These are phyloP conservation scores for Hemitrygon akajei DNA, from an alignment of 2,797 vertebrate genomes.

Conservation along the genomic window DNA sequence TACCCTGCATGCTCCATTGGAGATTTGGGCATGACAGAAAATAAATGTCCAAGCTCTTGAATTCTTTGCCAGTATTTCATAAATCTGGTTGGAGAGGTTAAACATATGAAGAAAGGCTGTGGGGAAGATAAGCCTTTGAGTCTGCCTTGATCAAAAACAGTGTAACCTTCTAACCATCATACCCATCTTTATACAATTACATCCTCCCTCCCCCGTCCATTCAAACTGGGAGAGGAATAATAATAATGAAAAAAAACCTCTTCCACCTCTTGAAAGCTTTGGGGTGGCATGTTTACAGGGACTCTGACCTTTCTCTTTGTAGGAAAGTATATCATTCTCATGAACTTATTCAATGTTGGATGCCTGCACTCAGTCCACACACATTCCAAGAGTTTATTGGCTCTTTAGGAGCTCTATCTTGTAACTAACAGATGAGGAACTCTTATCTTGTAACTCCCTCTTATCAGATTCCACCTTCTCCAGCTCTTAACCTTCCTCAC, in stretches of 20 bases:
- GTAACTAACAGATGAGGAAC: no score
- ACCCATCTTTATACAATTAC: neutral
- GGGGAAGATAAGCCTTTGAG: neutral
- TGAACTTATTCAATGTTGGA: neutral
- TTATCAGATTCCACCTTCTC: no score
- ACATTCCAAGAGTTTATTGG: neutral
- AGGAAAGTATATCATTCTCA: neutral
- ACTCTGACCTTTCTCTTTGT: neutral
- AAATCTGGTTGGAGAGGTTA: neutral
- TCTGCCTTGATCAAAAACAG: neutral
- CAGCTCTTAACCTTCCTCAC: no score
- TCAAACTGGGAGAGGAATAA: neutral
- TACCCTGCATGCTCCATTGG: neutral
- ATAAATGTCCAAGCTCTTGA: neutral
- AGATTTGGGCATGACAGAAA: no score
- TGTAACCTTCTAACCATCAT: neutral
- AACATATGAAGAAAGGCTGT: neutral
- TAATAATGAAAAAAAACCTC: neutral
- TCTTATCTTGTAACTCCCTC: no score
- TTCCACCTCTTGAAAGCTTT: neutral
- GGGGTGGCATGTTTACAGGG: no score
- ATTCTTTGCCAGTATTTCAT: neutral
- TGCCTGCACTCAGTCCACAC: neutral
- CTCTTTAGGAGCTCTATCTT: neutral
- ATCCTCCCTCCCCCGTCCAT: no score